Conservation (phyloP, 2,888 invertebrate species). For the Stenchaetothrips biformis region DNA sequence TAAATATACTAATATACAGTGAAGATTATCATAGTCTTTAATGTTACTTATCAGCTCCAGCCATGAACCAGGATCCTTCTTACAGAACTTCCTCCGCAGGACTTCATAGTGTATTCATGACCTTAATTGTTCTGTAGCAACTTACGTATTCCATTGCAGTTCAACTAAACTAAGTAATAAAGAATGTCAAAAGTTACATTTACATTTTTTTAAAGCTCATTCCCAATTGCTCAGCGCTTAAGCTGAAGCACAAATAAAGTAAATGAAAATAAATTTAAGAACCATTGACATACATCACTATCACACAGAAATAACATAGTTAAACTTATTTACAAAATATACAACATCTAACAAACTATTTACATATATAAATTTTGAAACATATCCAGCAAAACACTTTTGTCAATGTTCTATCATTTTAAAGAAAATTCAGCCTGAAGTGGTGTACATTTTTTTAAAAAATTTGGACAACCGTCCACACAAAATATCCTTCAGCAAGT, state of each 20-base stretch:
- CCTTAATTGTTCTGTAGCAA: too few species aligned
- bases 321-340: conserved; percentile 9
- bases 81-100: too few species aligned
- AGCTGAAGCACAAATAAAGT: neutral
- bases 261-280: neutral
- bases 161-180: neutral
- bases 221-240: neutral
- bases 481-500: neutral
- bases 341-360: conserved; percentile 1
- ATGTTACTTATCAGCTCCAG: too few species aligned
- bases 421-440: neutral
- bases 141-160: too few species aligned
- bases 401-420: neutral
- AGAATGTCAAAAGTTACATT: neutral
- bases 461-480: too few species aligned
- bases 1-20: too few species aligned
- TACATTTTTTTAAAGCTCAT: neutral
- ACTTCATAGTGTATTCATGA: too few species aligned
- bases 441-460: too few species aligned
- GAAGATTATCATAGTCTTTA: too few species aligned
- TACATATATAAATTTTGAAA: neutral
- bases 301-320: conserved; percentile 1
- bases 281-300: neutral
- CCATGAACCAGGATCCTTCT: too few species aligned
- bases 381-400: neutral